Evolutionary conservation across 1,140 invertebrate genomes (phyloP).

Genomic region (Rhopalosiphum maidis): DNA sequence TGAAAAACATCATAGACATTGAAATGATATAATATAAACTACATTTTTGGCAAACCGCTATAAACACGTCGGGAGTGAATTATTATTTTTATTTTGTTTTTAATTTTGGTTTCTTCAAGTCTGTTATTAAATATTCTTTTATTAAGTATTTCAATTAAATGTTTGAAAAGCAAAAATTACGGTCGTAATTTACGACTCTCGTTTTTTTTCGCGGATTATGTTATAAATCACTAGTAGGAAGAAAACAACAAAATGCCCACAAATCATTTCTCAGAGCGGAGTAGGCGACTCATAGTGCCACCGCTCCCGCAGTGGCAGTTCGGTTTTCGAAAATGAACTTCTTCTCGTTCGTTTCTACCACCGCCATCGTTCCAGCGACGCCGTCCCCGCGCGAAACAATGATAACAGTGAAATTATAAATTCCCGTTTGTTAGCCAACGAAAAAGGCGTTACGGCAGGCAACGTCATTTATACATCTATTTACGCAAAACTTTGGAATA

Average conservation of each 20-base stretch:
- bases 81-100: slow-evolving; percentile 20
- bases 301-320: not conserved
- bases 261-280: slow-evolving; percentile 19
- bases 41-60: not conserved
- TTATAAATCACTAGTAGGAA: slow-evolving; percentile 6
- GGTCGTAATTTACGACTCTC: slow-evolving; percentile 21
- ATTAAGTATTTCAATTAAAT: slow-evolving; percentile 46
- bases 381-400: not conserved
- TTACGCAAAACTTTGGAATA: not conserved
- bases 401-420: not conserved
- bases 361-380: not conserved
- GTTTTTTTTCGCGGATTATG: not conserved
- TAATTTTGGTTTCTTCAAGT: slow-evolving; percentile 2
- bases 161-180: slow-evolving; percentile 39
- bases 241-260: slow-evolving; percentile 35
- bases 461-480: not conserved
- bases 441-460: not conserved
- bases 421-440: not conserved
- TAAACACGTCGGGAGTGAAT: slow-evolving; percentile 3
- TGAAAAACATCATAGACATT: not conserved
- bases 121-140: slow-evolving; percentile 38
- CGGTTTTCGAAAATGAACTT: not conserved
- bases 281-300: not conserved
- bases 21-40: slow-evolving; percentile 1
- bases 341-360: not conserved